Conservation (phyloP, 1,140 invertebrate genomes). For the Carposina sasakii region DNA sequence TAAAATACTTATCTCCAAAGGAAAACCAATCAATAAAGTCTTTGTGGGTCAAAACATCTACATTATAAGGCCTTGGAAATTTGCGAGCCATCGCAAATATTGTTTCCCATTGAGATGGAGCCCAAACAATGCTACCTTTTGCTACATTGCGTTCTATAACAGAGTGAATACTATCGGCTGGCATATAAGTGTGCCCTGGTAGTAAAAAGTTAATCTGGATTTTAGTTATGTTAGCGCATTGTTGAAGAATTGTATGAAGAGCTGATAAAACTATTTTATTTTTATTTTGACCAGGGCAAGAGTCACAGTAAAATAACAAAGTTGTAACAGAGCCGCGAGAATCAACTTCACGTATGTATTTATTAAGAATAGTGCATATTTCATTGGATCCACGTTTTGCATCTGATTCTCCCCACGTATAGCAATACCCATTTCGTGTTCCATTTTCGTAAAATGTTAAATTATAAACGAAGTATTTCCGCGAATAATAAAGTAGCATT, state of each 20-base stretch:
- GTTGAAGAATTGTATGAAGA: conserved; percentile 19
- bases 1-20: not conserved
- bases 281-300: conserved; percentile 32
- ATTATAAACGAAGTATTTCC: conserved; percentile 27
- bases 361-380: conserved; percentile 12
- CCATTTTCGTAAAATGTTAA: conserved; percentile 20
- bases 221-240: conserved; percentile 10
- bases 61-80: conserved; percentile 12
- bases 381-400: conserved; percentile 13
- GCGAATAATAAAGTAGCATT: conserved; percentile 19
- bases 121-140: not conserved
- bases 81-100: conserved; percentile 10
- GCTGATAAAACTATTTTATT: conserved; percentile 23
- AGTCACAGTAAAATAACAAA: conserved; percentile 26
- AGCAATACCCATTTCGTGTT: conserved; percentile 17
- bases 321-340: conserved; percentile 5
- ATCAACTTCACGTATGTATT: conserved; percentile 18
- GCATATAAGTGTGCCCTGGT: conserved; percentile 22
- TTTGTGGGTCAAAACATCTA: conserved; percentile 4
- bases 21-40: conserved; percentile 12
- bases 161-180: conserved; percentile 14
- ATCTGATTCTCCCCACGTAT: conserved; percentile 18
- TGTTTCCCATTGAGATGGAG: conserved; percentile 8
- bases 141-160: conserved; percentile 10
- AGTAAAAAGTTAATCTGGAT: conserved; percentile 24